Base-by-base conservation (phyloP, 2,888 invertebrate genomes). In the Blera fallax region DNA sequence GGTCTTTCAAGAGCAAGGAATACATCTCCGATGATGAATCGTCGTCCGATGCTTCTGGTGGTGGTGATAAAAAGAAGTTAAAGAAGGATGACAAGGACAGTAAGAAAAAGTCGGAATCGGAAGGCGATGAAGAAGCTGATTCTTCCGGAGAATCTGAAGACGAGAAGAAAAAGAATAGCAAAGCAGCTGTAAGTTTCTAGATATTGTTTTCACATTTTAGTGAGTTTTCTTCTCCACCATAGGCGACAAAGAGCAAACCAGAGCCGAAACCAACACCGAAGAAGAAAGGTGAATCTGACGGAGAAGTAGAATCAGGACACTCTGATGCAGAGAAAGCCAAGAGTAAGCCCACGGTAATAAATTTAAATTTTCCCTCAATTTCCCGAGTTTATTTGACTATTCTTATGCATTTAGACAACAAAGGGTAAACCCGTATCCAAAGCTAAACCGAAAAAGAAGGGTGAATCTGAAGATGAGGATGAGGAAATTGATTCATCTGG, bases 1-100 rank as follows among this genome's bases (percentile, higher is more conserved):
- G 94, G 0, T 92, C 92, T 10, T 98, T 96, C 91, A 98, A 97
- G 91, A 98, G 98, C 90, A 98, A 97, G 91, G 98, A 98, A 92
- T 98, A 97, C 89, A 97, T 98, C 58, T 96, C 96, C 16, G 96
- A 95, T 80, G 95, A 95, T 88, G 91, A 91, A 72, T 89, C 90
- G 2, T 95, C 95, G 34, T 94, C 94, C 7, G 94, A 94, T 21
- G 94, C 29, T 0, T 88, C 94, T 34, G 93, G 93, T 1, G 93
- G 92, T 24, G 92, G 89, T 3, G 92, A 93, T 27, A 93, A 93
- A 32, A 89, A 89, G 32, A 89, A 94, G 88, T 91, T 93, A 76
- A 92, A 93, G 69, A 94, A 94, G 58, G 78, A 78, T 21, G 18
- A 21, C 18, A 45, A 16, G 43, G 43, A 43, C 1, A 43, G 16